Evolutionary conservation across 2,888 invertebrate species (phyloP), one percentile per base, ranked within the genome.

Genomic region (Ophioninae sp.): DNA sequence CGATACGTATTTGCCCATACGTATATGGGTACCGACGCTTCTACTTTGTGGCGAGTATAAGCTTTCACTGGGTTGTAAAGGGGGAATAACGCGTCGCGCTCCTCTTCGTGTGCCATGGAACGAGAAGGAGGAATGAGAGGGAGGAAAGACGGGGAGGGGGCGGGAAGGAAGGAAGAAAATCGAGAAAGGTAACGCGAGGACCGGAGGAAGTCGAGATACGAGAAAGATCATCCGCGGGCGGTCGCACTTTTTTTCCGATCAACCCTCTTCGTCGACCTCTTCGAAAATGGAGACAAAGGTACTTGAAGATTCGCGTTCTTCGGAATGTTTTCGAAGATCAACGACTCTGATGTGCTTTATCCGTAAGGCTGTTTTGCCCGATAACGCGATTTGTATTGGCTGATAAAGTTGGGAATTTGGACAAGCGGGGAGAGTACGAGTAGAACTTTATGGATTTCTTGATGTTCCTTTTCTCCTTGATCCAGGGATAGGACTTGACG

Each of bases 41-140:
- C 78, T 84, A 84, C 84, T 84, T 84, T 84, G 84, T 84, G 84
- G 79, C 75, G 64, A 68, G 84, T 84, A 79, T 84, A 84, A 81
- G 84, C 84, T 84, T 84, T 81, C 81, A 84, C 84, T 84, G 84
- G 72, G 75, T 72, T 84, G 81, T 79, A 84, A 84, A 84, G 83
- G 65, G 65, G 71, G 74, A 81, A 75, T 68, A 71, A 59, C 61
- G 39, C 72, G n/a, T 39, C n/a, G 78, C 81, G 74, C 73, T 65
- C 69, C 61, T 51, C 58, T 58, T 68, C 65, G 44, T 51, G 30
- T 23, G 67, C 61, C 41, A 22, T 51, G 22, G 22, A 8, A 61
- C 37, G 56, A 67, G 74, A 30, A 68, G 58, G 20, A 75, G 65
- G 23, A 59, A 58, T 17, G 51, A 41, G 68, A 61, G 39, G 63